Evolutionary conservation across 2,113 vertebrate species (phyloP).

Genomic region (Sebastes schlegelii): DNA sequence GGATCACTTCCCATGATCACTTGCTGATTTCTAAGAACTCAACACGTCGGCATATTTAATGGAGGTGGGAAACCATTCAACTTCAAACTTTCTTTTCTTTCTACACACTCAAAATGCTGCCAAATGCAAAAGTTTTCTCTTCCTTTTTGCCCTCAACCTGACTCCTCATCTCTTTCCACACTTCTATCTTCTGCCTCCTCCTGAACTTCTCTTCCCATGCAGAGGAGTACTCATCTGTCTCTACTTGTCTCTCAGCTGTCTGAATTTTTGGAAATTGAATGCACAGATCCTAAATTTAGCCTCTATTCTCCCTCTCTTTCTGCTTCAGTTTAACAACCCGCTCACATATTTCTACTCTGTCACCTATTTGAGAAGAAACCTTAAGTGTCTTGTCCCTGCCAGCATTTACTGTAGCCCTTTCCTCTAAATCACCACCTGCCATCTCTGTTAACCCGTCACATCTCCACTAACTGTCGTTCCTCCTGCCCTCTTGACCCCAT

Average conservation of each 20-base stretch:
- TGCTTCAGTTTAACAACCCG: not conserved
- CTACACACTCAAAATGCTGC: not conserved
- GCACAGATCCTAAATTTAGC: not conserved
- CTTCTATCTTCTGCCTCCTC: slow-evolving; percentile 2
- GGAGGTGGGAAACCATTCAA: not conserved
- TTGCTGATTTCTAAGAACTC: not conserved
- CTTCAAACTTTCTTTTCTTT: not conserved
- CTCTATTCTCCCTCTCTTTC: not conserved
- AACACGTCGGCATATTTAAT: not conserved
- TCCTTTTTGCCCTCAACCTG: slow-evolving; percentile 15
- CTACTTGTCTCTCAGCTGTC: slow-evolving; percentile 32
- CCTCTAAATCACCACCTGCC: slow-evolving; percentile 16
- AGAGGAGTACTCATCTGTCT: slow-evolving; percentile 21
- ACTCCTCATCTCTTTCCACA: not conserved
- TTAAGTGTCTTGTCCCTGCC: not conserved
- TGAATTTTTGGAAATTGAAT: slow-evolving; percentile 9
- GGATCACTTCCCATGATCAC: not conserved
- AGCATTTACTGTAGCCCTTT: slow-evolving; percentile 7
- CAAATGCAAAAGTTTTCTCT: not conserved
- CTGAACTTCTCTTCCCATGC: slow-evolving; percentile 29
- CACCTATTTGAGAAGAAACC: not conserved
- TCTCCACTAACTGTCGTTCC: not conserved
- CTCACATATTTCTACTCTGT: slow-evolving; percentile 3
- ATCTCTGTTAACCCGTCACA: slow-evolving; percentile 20
- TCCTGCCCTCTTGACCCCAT: slow-evolving; percentile 28